A percentile compares a stretch with the other conserved stretches of the same genome.
phyloP scores from a whole-genome alignment of 2,797 vertebrate genomes.

The Danio tinwini region DNA sequence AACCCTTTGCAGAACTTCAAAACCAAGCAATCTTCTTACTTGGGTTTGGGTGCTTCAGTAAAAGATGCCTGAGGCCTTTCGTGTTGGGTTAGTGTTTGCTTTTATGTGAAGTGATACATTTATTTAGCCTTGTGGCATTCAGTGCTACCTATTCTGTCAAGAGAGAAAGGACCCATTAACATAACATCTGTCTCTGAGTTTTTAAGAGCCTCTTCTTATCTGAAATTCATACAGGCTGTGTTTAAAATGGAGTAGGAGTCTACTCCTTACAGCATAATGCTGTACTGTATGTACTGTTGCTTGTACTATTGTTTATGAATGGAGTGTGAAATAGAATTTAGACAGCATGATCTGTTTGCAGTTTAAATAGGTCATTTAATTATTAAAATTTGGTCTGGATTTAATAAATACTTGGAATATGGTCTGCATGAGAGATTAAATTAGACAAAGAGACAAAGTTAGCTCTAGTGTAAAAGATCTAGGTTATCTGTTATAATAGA shows the following conservation, averaged over 20 bases:
- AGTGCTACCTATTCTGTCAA: slow-evolving; percentile 30
- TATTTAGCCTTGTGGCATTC: slow-evolving; percentile 47
- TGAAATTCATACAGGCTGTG: background rate
- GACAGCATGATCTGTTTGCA: background rate
- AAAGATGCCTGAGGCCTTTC: slow-evolving; percentile 16
- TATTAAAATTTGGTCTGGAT: no score
- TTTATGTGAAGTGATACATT: slow-evolving; percentile 37
- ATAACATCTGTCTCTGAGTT: slow-evolving; percentile 39
- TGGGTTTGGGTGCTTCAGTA: slow-evolving; percentile 1
- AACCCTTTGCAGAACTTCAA: slow-evolving; percentile 6
- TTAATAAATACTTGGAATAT: no score
- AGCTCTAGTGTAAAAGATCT: no score
- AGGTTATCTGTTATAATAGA: no score
- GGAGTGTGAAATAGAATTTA: background rate
- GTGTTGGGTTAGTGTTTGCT: slow-evolving; percentile 36
- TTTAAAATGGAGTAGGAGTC: background rate
- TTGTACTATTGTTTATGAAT: background rate
- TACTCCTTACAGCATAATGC: background rate
- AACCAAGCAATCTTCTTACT: background rate
- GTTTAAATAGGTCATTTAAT: no score
- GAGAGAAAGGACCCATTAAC: slow-evolving; percentile 34
- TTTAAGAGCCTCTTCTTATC: slow-evolving; percentile 5
- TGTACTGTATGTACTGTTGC: background rate
- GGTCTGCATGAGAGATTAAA: no score
- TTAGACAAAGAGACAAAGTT: no score